A percentile compares a stretch with the other conserved stretches of the same genome.
phyloP scores from a whole-genome alignment of 30 jellyfish, hydroid and myxozoan genomes.

The Rhopilema esculentum region DNA sequence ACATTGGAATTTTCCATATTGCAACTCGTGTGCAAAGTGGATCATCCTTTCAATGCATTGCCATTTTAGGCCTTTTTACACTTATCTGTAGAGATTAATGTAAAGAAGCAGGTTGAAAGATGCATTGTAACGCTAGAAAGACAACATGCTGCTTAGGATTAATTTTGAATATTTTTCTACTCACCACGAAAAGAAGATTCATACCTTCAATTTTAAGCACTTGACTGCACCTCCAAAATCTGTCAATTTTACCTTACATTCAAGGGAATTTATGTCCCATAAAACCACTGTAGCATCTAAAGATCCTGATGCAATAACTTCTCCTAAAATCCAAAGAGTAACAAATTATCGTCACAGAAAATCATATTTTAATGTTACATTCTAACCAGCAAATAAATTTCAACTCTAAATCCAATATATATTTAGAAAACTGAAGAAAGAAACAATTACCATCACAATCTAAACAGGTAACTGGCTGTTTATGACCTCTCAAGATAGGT shows the following conservation, averaged over 20 bases:
- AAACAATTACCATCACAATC: conserved; percentile 77
- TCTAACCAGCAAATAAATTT: too few relatives aligned
- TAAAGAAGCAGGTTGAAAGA: too few relatives aligned
- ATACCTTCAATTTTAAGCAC: conserved; percentile 47
- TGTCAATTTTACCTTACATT: conserved; percentile 16
- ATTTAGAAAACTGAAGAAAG: too few relatives aligned
- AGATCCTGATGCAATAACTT: conserved; percentile 54
- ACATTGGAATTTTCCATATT: too few relatives aligned
- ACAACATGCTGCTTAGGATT: too few relatives aligned
- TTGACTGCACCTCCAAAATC: conserved; percentile 29
- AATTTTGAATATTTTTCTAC: too few relatives aligned
- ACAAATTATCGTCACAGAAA: background rate
- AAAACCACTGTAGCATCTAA: conserved; percentile 44
- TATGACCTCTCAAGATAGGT: conserved; percentile 74
- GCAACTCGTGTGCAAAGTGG: too few relatives aligned
- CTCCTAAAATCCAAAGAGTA: conserved; percentile 21
- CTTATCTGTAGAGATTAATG: too few relatives aligned
- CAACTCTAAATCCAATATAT: too few relatives aligned
- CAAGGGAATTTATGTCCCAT: conserved; percentile 35
- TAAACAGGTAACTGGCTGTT: conserved; percentile 72
- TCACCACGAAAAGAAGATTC: background rate
- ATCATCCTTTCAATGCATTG: too few relatives aligned
- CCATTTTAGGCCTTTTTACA: too few relatives aligned
- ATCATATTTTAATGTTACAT: background rate
- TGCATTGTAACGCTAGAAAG: too few relatives aligned